Conservation (phyloP, 2,113 vertebrate species). For the Platysternon megacephalum region DNA sequence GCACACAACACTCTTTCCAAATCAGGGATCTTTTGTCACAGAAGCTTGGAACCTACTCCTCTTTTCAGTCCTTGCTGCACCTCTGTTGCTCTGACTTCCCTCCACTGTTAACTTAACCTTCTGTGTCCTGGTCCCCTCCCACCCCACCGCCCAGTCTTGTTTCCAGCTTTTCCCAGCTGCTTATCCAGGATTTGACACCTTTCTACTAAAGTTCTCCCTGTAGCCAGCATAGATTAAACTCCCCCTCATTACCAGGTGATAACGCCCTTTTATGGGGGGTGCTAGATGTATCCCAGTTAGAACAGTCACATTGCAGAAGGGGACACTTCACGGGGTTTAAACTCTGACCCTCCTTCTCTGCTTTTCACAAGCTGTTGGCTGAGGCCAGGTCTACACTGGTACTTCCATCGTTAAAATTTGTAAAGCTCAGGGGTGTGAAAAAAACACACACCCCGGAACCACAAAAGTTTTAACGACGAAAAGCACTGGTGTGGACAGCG, state of each 20-base stretch:
- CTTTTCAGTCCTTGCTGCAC: not conserved
- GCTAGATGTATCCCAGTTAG: fast-evolving
- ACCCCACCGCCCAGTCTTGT: fast-evolving
- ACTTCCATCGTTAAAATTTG: too few species aligned
- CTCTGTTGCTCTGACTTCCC: not conserved
- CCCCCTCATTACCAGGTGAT: fast-evolving
- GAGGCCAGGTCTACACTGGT: too few species aligned
- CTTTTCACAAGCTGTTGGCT: not conserved
- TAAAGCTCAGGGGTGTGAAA: too few species aligned
- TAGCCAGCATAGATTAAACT: not conserved
- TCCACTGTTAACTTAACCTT: not conserved
- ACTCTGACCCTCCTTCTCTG: fast-evolving
- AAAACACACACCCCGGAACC: too few species aligned
- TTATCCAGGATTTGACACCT: fast-evolving
- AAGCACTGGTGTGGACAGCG: too few species aligned
- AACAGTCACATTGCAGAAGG: fast-evolving
- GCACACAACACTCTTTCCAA: not conserved
- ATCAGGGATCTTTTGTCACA: fast-evolving
- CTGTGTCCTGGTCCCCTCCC: not conserved
- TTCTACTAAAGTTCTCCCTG: not conserved
- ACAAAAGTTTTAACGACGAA: too few species aligned
- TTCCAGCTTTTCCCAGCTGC: not conserved
- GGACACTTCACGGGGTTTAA: not conserved
- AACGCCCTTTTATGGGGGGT: too few species aligned
- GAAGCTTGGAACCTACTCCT: not conserved